Conservation (phyloP, 2,113 vertebrate species). For the Hylia prasina region DNA sequence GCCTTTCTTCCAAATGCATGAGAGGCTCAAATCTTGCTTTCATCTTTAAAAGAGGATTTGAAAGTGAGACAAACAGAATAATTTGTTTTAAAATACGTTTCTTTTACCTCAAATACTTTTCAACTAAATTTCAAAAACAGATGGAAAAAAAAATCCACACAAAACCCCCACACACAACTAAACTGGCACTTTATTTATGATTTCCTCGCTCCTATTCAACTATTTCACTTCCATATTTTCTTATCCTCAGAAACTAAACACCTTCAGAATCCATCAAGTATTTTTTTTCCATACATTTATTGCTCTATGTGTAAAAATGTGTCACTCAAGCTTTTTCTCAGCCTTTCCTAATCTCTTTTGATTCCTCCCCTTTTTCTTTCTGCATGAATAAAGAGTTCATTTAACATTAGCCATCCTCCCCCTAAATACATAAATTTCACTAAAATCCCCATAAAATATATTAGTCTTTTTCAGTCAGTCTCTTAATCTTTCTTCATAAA, state of each 20-base stretch:
- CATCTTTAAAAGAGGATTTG: not conserved
- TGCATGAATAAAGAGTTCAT: not conserved
- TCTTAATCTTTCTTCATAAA: not conserved
- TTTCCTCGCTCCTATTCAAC: not conserved
- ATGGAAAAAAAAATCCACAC: not conserved
- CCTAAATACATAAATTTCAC: not conserved
- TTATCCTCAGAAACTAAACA: not conserved
- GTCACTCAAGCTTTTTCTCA: not conserved
- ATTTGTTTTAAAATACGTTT: not conserved
- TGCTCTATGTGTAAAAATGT: not conserved
- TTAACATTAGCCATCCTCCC: not conserved
- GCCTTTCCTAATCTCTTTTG: not conserved
- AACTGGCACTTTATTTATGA: not conserved
- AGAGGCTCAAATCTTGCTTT: not conserved
- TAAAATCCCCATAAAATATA: not conserved
- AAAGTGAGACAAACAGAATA: not conserved
- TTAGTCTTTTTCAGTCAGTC: not conserved
- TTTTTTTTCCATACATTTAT: not conserved
- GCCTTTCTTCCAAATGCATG: not conserved
- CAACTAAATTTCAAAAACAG: not conserved
- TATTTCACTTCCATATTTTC: not conserved
- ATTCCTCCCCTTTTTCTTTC: not conserved
- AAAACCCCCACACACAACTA: accelerated
- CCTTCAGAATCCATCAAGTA: not conserved
- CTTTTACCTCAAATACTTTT: not conserved